Percentiles rank a stretch among this genome's conserved stretches.
Conservation (phyloP, 2,888 invertebrate species). For the Ceriagrion tenellum region DNA sequence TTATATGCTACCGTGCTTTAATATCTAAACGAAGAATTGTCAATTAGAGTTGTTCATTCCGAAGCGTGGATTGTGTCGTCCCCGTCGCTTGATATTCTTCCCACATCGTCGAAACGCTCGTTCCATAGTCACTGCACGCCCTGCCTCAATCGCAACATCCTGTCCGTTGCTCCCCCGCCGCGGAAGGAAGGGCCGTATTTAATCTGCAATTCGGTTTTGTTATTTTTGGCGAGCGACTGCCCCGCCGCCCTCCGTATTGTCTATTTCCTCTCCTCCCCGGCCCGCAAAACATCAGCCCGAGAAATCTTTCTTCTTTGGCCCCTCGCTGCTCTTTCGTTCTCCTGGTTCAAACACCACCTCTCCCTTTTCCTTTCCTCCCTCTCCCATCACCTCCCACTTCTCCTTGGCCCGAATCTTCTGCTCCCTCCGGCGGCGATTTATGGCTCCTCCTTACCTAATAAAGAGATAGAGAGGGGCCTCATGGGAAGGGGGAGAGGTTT, state of each 20-base stretch:
- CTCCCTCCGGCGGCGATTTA: background rate
- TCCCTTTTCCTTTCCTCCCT: background rate
- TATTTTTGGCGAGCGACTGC: background rate
- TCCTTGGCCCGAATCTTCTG: background rate
- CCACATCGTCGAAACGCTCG: background rate
- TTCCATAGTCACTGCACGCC: background rate
- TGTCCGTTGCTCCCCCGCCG: background rate
- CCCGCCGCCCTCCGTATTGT: background rate
- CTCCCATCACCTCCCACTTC: background rate
- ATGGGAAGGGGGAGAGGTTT: background rate
- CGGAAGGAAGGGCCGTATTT: background rate
- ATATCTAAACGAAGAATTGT: background rate
- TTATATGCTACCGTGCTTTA: background rate
- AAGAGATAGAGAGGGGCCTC: background rate
- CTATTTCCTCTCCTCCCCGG: background rate
- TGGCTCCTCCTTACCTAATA: conserved; percentile 10
- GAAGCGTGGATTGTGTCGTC: background rate
- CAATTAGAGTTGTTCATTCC: background rate
- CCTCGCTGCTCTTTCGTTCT: too few species aligned
- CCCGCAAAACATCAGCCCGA: background rate
- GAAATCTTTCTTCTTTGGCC: background rate
- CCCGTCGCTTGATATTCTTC: background rate
- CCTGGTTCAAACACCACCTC: background rate
- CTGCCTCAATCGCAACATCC: conserved; percentile 1
- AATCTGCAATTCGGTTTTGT: conserved; percentile 22